Evolutionary conservation across 2,113 vertebrate genomes (phyloP).

Genomic region (Phyllostomus hastatus): DNA sequence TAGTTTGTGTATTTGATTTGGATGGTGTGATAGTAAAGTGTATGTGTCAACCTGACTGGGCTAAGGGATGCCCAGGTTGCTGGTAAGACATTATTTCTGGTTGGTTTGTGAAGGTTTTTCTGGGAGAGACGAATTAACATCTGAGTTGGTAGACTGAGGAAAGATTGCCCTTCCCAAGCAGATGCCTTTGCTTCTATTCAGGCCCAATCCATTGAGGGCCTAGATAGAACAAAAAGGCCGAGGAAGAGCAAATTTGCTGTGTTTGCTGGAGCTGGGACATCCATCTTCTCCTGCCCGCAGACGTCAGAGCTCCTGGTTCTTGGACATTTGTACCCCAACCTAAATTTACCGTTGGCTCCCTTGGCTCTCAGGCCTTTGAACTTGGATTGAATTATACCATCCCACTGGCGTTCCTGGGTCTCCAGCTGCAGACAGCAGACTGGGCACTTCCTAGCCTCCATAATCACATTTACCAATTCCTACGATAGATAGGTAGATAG

Average conservation of each 20-base stretch:
- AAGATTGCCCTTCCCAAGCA: background rate
- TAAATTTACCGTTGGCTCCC: background rate
- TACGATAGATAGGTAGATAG: background rate
- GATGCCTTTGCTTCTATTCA: background rate
- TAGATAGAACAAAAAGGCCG: background rate
- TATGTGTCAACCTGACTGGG: background rate
- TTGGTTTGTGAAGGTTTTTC: background rate
- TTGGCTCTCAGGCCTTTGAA: background rate
- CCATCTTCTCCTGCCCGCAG: background rate
- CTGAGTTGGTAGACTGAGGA: background rate
- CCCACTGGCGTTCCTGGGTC: background rate
- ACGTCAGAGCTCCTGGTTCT: background rate
- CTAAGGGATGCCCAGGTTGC: background rate
- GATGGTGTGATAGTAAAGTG: background rate
- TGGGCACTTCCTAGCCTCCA: background rate
- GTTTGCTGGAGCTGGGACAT: background rate
- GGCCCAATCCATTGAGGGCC: background rate
- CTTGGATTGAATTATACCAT: background rate
- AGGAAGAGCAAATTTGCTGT: background rate
- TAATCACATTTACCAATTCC: background rate
- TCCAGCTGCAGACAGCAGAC: background rate
- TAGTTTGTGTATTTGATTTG: background rate
- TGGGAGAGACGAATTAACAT: background rate
- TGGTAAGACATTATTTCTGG: background rate
- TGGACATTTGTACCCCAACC: background rate